Evolutionary conservation across 35 echinoderm and acorn worm genomes (phyloP).

Genomic region (Heliocidaris erythrogramma): DNA sequence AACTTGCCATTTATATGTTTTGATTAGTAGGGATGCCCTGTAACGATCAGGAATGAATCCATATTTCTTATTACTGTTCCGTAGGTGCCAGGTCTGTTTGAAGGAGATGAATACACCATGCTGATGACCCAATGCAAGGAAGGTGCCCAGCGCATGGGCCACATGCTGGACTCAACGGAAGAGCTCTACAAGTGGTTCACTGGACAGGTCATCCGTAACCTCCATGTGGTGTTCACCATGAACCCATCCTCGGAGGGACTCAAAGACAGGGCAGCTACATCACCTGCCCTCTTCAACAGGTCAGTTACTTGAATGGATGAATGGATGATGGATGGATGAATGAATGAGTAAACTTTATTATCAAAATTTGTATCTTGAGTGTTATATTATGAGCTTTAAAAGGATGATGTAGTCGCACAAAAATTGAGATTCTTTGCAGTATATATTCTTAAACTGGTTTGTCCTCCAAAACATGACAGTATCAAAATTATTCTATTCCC

Average conservation of each 20-base stretch:
- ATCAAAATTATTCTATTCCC: background rate
- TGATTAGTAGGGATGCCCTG: background rate
- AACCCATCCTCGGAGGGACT: constrained; percentile 97
- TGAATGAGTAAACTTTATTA: background rate
- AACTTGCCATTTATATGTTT: background rate
- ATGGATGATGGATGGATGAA: background rate
- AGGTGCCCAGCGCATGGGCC: constrained; percentile 88
- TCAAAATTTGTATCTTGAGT: no score
- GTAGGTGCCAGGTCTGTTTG: constrained; percentile 97
- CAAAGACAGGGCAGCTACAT: constrained; percentile 96
- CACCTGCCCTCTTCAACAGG: constrained; percentile 99
- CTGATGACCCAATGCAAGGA: constrained; percentile 99
- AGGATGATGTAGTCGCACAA: no score
- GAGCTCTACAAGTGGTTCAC: constrained; percentile 99
- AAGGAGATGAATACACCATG: constrained; percentile 98
- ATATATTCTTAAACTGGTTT: no score
- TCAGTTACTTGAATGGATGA: background rate
- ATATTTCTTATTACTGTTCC: background rate
- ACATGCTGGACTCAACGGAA: constrained; percentile 93
- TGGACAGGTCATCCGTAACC: constrained; percentile 85
- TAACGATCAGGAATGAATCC: background rate
- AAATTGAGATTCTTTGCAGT: no score
- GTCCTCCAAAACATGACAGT: no score
- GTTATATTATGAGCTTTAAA: no score
- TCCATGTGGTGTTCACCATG: constrained; percentile 99